phyloP scores from a whole-genome alignment of 30 jellyfish, hydroid and myxozoan species.

The Aurelia sp. region DNA sequence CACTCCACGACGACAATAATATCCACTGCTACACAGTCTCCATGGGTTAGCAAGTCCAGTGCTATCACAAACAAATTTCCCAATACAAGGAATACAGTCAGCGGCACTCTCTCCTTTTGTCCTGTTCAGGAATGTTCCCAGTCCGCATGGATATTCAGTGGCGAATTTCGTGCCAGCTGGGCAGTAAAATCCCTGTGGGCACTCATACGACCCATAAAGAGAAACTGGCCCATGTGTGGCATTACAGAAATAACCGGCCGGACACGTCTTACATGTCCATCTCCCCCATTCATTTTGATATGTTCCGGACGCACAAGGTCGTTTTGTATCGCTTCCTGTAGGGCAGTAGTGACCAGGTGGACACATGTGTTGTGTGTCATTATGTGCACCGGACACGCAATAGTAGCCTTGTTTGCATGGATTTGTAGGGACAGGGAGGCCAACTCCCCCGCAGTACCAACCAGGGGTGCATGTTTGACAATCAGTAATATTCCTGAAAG shows the following conservation, averaged over 20 bases:
- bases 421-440: constrained; percentile 78
- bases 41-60: constrained; percentile 81
- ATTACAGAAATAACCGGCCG: constrained; percentile 88
- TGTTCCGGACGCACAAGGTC: constrained; percentile 92
- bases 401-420: constrained; percentile 87
- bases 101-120: constrained; percentile 76
- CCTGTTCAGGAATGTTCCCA: constrained; percentile 85
- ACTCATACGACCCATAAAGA: constrained; percentile 53
- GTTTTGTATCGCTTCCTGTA: constrained; percentile 49
- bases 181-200: constrained; percentile 97
- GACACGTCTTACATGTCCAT: constrained; percentile 91
- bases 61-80: constrained; percentile 86
- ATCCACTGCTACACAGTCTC: constrained; percentile 92
- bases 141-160: constrained; percentile 90
- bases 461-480: constrained; percentile 96
- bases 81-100: constrained; percentile 94
- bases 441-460: constrained; percentile 86
- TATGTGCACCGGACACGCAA: constrained; percentile 85
- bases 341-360: constrained; percentile 90
- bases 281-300: constrained; percentile 90
- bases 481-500: constrained; percentile 73
- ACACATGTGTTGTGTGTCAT: constrained; percentile 71
- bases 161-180: constrained; percentile 79
- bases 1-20: constrained; percentile 89
- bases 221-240: constrained; percentile 81